Evolutionary conservation across 2,888 invertebrate genomes (phyloP), one percentile per base, ranked within the genome.

Genomic region (Drosophila mercatorum): DNA sequence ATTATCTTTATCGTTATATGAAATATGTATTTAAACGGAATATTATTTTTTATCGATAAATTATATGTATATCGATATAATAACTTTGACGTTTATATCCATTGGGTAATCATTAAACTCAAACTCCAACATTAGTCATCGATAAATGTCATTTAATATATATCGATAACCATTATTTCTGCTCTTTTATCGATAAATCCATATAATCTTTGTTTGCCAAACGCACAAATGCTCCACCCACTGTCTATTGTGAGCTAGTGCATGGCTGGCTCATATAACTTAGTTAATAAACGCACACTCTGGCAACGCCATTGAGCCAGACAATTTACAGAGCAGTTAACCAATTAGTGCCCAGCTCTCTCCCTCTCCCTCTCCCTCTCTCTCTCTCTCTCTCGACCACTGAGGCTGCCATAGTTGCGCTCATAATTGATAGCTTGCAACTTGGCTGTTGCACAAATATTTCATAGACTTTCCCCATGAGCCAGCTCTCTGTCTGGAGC

Each of bases 261-360:
- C 11, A 1, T 5, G 22, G 22, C 22, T 22, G 1, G 31, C 41
- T 36, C 36, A 38, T 2, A 49, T 56, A 66, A 77, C 59, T 75
- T 62, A 73, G 75, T 76, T 72, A 86, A 83, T 71, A 55, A 40
- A 5, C 56, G 59, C 22, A 57, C 62, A 46, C 26, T 41, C 34
- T 59, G 22, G 46, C 64, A 63, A 65, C 47, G 41, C 46, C 47
- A 72, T 68, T 64, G 72, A 75, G 69, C 53, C 68, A 68, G 68
- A 75, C 86, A 83, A 67, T 84, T 85, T 83, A 72, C 74, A 63
- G 78, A 64, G 69, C 72, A 82, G 80, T 84, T 84, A 88, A 79
- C 78, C 88, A 82, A 84, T 80, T 84, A 77, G 72, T 60, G 63
- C 11, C 47, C 34, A 11, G 14, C 34, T 12, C 22, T 22, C 22